These are phyloP conservation scores for Nasonovia ribisnigri DNA, from an alignment of 2,888 invertebrate species.

Conservation along the genomic window DNA sequence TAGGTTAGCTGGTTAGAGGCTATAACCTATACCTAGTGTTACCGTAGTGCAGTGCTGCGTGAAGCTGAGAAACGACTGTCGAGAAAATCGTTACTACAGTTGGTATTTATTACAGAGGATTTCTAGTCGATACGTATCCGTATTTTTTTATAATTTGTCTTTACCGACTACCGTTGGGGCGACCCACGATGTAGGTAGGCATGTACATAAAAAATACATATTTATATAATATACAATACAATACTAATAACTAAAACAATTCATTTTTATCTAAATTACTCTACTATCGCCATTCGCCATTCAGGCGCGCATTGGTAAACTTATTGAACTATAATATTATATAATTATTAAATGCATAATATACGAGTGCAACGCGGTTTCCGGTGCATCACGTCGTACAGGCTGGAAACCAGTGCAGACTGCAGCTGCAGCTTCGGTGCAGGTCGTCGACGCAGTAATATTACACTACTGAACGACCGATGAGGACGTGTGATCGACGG, in stretches of 20 bases:
- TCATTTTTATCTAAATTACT: background rate
- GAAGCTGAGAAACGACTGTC: background rate
- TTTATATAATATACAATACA: background rate
- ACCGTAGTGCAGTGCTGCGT: too few species aligned
- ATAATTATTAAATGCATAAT: too few species aligned
- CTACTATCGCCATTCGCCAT: too few species aligned
- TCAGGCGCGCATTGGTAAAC: too few species aligned
- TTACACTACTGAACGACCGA: background rate
- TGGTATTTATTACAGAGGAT: background rate
- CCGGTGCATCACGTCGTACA: too few species aligned
- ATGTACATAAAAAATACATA: background rate
- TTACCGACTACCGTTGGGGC: background rate
- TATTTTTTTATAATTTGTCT: background rate
- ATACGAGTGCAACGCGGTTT: too few species aligned
- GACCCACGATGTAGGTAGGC: background rate
- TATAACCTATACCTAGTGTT: too few species aligned
- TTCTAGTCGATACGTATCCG: background rate
- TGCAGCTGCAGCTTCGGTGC: background rate
- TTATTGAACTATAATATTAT: too few species aligned
- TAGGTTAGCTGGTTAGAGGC: too few species aligned
- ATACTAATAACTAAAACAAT: background rate
- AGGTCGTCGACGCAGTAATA: background rate
- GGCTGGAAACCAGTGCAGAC: background rate
- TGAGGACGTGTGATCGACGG: background rate
- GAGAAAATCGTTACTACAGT: background rate